Conservation (phyloP, 2,888 invertebrate species). For the Scrobipalpa costella region DNA sequence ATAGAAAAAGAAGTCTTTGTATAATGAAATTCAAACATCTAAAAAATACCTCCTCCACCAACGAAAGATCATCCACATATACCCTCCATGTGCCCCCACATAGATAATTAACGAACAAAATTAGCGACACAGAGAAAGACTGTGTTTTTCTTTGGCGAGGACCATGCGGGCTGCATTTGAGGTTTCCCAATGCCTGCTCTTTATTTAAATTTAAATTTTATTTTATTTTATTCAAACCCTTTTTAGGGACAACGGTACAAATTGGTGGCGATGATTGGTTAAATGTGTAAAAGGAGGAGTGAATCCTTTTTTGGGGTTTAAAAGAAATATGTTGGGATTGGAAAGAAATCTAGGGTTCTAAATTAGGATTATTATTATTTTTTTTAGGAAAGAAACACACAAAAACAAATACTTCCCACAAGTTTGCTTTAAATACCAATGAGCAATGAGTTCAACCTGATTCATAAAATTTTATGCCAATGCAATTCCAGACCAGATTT, state of each 20-base stretch:
- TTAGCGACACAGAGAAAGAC: conserved; percentile 58
- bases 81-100: conserved; percentile 41
- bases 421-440: no score
- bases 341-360: no score
- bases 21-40: background rate
- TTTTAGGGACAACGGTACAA: background rate
- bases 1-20: no score
- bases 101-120: conserved; percentile 67
- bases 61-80: conserved; percentile 1
- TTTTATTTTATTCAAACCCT: conserved; percentile 18
- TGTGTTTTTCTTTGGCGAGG: conserved; percentile 58
- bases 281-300: background rate
- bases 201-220: conserved; percentile 27
- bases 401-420: no score
- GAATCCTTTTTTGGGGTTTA: background rate
- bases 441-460: no score
- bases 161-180: conserved; percentile 47
- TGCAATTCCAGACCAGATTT: no score
- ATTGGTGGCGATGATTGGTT: conserved; percentile 2
- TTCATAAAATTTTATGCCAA: no score
- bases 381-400: no score
- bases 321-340: background rate
- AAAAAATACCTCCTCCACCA: background rate
- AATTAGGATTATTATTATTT: no score
- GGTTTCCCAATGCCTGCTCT: conserved; percentile 33